Evolutionary conservation across 2,797 vertebrate genomes (phyloP), one percentile per base, ranked within the genome.

Genomic region (Urophycis tenuis): DNA sequence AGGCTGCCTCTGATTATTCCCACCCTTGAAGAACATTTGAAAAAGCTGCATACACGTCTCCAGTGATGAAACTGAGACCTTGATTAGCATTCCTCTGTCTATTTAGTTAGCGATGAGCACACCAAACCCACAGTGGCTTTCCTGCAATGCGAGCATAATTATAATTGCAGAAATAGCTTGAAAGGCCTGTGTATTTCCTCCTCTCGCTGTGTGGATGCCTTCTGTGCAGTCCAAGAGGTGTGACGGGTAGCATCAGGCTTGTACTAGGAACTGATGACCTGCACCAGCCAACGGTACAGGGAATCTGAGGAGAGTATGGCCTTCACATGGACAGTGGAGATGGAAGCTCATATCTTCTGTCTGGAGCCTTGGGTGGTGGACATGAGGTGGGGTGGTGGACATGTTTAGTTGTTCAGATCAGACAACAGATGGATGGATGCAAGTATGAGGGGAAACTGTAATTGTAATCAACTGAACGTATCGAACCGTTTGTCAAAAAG

Each of bases 81-180:
- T 90, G 88, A 91, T 91, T 89, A 87, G 82, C 78, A 79, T 88
- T 88, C 84, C 77, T 81, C 84, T 85, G 79, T 82, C 80, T 83
- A 80, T 72, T 78, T 76, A 78, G 88, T 75, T 74, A 85, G 83
- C 85, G 84, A 81, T 85, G 84, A 86, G 84, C 85, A 83, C 81
- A 81, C 81, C 39, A 77, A 81, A 81, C 81, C 74, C 85, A 79
- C 74, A 85, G 87, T 85, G 83, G 69, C 79, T 69, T 36, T 71
- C 64, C 84, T 82, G 85, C 82, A 71, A 75, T 74, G 82, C 79
- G 79, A 78, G 77, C 78, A 77, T 91, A 86, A 92, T 92, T 92
- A 88, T 89, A 89, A 91, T 90, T 91, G 85, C 67, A 2, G 80
- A 70, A 89, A 85, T 90, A 91, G 92, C 92, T 91, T 89, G 85